Conservation (phyloP, 1,140 invertebrate species). For the Penaeus indicus region DNA sequence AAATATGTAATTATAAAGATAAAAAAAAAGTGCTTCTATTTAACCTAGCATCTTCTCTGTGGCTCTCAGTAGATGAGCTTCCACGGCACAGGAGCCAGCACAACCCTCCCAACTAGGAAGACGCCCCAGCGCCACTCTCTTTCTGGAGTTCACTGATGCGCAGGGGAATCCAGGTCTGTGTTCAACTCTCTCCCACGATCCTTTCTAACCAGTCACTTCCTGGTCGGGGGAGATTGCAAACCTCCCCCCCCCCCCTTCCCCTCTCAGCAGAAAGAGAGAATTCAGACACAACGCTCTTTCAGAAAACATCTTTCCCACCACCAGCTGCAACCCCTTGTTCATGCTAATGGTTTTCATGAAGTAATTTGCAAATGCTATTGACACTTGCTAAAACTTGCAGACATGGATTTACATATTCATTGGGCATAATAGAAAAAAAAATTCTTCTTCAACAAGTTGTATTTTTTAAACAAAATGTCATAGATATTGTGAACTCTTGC, state of each 20-base stretch:
- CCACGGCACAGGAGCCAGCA: conserved; percentile 57
- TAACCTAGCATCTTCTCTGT: neutral
- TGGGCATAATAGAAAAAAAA: no score
- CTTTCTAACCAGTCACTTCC: conserved; percentile 66
- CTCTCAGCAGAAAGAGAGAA: conserved; percentile 63
- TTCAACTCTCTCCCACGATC: conserved; percentile 66
- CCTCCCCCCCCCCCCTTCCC: no score
- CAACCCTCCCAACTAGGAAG: conserved; percentile 60
- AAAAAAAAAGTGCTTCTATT: neutral
- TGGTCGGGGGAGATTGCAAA: conserved; percentile 62
- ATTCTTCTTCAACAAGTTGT: neutral
- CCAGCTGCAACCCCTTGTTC: conserved; percentile 64
- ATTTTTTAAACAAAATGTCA: neutral
- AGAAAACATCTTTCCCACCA: conserved; percentile 65
- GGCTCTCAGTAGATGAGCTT: conserved; percentile 58
- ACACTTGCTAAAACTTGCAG: neutral
- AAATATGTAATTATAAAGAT: neutral
- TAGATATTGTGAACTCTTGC: neutral
- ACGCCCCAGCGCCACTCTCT: conserved; percentile 54
- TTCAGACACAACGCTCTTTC: conserved; percentile 57
- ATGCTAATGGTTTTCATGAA: conserved; percentile 66
- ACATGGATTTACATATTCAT: neutral
- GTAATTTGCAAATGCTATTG: conserved; percentile 3
- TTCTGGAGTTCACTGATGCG: conserved; percentile 66
- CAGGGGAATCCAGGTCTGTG: conserved; percentile 63